Base-by-base conservation (phyloP, 2,888 invertebrate genomes). In the Trichopria drosophilae region DNA sequence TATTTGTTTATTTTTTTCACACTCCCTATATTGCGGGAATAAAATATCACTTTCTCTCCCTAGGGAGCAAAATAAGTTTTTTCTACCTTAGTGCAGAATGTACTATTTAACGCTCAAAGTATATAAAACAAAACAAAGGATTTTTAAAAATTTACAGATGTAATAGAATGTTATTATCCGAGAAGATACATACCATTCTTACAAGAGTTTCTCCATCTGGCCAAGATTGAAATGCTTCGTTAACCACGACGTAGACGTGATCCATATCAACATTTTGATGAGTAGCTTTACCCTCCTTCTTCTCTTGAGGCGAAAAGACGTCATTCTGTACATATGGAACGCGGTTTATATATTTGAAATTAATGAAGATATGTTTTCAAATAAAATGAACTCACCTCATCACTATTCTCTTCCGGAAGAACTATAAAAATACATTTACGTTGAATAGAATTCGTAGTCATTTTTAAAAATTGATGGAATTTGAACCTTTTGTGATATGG, bases 221-320 rank as follows among this genome's bases (percentile, higher is more conserved):
- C 90, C 90, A 91, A 13, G 79, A 81, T 51, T 78, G 78, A 46
- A 74, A 64, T 13, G 59, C 60, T 37, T 87, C 84, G 68, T 86
- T 85, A 55, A 92, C 85, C 60, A 82, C 80, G 53, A 93, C 84
- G 72, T 88, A 90, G 3, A 90, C 86, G 68, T 86, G 88, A 60
- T 88, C 87, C 15, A 87, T 83, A 67, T 91, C 90, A 35, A 88
- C 85, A 55, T 71, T 71, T n/a, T 67, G 57, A 35, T 70, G 68
- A 10, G 44, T 55, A 12, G 48, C 57, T 24, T 23, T 37, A 44
- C 49, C 57, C 49, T 66, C 64, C 49, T 74, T 74, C 31, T 73
- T 73, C 9, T 63, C 64, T 1, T 66, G 54, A 3, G 65, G 61
- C 4, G 53, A 51, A 10, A 52, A 36, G 6, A 55, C 46, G 22